A percentile compares a stretch with the other conserved stretches of the same genome.
phyloP scores from a whole-genome alignment of 2,113 vertebrate genomes.

The Anarhynchus alexandrinus region DNA sequence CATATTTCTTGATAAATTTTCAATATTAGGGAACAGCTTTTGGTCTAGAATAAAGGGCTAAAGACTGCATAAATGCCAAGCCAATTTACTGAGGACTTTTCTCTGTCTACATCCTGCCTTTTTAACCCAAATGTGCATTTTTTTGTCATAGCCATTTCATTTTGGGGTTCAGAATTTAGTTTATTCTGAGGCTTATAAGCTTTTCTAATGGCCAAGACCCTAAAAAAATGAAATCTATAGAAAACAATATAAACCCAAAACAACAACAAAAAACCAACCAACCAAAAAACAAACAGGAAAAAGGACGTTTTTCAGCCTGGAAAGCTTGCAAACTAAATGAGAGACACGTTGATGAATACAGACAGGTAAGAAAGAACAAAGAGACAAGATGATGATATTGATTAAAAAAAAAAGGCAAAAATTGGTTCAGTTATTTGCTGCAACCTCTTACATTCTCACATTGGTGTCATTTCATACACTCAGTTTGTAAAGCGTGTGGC shows the following conservation, averaged over 20 bases:
- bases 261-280: background rate
- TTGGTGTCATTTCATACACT: background rate
- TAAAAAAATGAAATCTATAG: background rate
- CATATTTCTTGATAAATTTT: slow-evolving; percentile 33
- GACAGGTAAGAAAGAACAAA: background rate
- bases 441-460: background rate
- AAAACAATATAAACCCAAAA: background rate
- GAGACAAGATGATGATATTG: background rate
- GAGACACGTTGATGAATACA: background rate
- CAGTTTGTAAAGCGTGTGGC: background rate
- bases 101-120: background rate
- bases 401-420: background rate
- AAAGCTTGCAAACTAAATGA: background rate
- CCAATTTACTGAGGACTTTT: slow-evolving; percentile 13
- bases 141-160: background rate
- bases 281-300: background rate
- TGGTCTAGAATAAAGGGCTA: slow-evolving; percentile 6
- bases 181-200: background rate
- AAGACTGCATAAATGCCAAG: slow-evolving; percentile 3
- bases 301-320: background rate
- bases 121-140: background rate
- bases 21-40: background rate
- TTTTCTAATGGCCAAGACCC: background rate
- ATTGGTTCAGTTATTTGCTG: background rate
- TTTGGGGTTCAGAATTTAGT: background rate